phyloP scores from a whole-genome alignment of 2,797 vertebrate genomes.

The Rousettus madagascariensis region DNA sequence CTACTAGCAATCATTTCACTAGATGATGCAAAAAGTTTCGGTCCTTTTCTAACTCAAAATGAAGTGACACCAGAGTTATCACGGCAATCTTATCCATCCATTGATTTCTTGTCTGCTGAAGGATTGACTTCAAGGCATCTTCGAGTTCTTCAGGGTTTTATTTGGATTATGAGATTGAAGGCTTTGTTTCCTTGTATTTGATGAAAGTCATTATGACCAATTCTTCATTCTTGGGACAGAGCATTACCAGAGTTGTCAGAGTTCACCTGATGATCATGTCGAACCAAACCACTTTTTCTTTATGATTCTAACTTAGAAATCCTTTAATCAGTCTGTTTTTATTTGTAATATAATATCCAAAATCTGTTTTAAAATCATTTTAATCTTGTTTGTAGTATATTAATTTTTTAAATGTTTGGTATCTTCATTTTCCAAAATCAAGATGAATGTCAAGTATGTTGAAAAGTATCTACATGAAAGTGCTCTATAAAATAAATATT shows the following conservation, averaged over 20 bases:
- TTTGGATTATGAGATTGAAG: constrained; percentile 71
- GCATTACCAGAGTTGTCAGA: constrained; percentile 42
- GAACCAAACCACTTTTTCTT: neutral
- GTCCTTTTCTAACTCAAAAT: constrained; percentile 74
- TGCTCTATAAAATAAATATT: constrained; percentile 16
- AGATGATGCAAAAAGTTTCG: constrained; percentile 66
- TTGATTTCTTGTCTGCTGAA: constrained; percentile 67
- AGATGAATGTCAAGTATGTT: constrained; percentile 18
- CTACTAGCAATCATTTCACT: constrained; percentile 68
- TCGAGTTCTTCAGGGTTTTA: constrained; percentile 62
- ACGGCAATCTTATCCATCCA: constrained; percentile 65
- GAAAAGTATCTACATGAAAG: constrained; percentile 21
- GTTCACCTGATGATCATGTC: neutral
- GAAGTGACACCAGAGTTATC: constrained; percentile 68
- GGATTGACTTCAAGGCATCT: constrained; percentile 74
- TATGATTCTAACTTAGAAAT: neutral
- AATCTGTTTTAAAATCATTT: constrained; percentile 43
- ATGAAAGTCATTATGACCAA: constrained; percentile 52
- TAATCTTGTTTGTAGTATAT: neutral
- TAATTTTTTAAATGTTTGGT: constrained; percentile 57
- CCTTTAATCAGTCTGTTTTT: constrained; percentile 23
- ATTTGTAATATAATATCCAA: constrained; percentile 44
- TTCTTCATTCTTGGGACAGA: neutral
- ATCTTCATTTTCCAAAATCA: constrained; percentile 30
- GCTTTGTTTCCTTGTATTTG: constrained; percentile 69